A percentile compares a stretch with the other conserved stretches of the same genome.
These are phyloP conservation scores for Mus spicilegus DNA, from an alignment of 2,113 vertebrate species.

Conservation along the genomic window DNA sequence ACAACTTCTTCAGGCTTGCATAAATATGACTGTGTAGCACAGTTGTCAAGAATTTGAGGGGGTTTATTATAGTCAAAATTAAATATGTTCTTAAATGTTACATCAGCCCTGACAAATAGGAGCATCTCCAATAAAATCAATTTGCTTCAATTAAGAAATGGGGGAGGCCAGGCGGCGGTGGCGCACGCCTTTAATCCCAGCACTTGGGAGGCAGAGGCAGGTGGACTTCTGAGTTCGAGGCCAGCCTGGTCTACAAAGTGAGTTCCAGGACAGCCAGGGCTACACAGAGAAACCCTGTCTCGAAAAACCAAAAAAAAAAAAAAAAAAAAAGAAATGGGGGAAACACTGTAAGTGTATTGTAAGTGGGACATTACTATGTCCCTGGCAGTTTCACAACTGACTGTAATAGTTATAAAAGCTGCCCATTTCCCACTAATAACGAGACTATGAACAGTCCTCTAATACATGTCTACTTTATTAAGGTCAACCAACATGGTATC, in stretches of 20 bases:
- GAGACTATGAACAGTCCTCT: slow-evolving; percentile 6
- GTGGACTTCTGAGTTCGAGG: too few species aligned
- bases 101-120: slow-evolving; percentile 28
- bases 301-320: too few species aligned
- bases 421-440: background rate
- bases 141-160: background rate
- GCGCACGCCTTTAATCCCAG: too few species aligned
- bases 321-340: background rate
- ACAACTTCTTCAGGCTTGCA: slow-evolving; percentile 10
- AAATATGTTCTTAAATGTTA: background rate
- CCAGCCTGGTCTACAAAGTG: too few species aligned
- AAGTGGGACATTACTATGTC: background rate
- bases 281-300: too few species aligned
- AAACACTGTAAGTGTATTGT: background rate
- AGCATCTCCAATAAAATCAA: background rate
- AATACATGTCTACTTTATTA: slow-evolving; percentile 69
- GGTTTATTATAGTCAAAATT: slow-evolving; percentile 11
- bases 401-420: background rate
- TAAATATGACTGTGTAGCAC: background rate
- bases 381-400: background rate
- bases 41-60: slow-evolving; percentile 44
- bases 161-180: too few species aligned
- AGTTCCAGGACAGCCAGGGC: too few species aligned
- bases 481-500: background rate
- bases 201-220: too few species aligned